phyloP scores from a whole-genome alignment of 2,888 invertebrate species.

The Perizoma affinitatum region DNA sequence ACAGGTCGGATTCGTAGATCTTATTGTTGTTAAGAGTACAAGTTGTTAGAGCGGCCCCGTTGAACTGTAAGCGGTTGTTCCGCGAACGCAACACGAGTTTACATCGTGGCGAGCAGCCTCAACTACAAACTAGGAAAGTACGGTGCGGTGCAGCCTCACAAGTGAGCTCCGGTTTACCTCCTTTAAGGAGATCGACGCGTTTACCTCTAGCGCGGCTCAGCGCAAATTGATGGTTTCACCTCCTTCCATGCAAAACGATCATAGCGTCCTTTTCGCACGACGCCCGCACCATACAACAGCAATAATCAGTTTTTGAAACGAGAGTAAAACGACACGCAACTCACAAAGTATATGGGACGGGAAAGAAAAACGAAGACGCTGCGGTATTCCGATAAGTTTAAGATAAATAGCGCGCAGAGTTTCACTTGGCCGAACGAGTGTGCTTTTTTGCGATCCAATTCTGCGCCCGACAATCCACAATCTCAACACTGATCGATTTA shows the following conservation, averaged over 20 bases:
- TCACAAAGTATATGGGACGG: constrained; percentile 71
- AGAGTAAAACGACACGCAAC: constrained; percentile 70
- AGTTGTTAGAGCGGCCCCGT: constrained; percentile 37
- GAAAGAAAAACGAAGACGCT: constrained; percentile 70
- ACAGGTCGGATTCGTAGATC: constrained; percentile 34
- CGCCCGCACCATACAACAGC: constrained; percentile 64
- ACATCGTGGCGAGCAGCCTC: constrained; percentile 50
- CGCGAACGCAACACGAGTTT: constrained; percentile 54
- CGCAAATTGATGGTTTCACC: constrained; percentile 80
- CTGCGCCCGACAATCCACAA: constrained; percentile 45
- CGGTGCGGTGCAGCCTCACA: constrained; percentile 54
- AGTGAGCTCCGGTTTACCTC: constrained; percentile 58
- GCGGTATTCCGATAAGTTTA: constrained; percentile 77
- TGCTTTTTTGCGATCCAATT: constrained; percentile 63
- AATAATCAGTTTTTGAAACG: constrained; percentile 78
- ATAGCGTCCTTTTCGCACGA: constrained; percentile 73
- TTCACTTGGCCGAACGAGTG: constrained; percentile 63
- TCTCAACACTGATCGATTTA: constrained; percentile 62
- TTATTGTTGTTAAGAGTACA: constrained; percentile 37
- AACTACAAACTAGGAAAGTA: constrained; percentile 47
- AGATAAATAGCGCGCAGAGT: constrained; percentile 79
- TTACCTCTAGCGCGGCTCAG: constrained; percentile 63
- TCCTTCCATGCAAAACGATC: constrained; percentile 78
- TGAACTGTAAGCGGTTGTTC: constrained; percentile 49
- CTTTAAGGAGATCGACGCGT: constrained; percentile 65